Percentiles rank a stretch among this genome's conserved stretches.
These are phyloP conservation scores for Chloroceryle amazona DNA, from an alignment of 2,797 vertebrate genomes.

Conservation along the genomic window DNA sequence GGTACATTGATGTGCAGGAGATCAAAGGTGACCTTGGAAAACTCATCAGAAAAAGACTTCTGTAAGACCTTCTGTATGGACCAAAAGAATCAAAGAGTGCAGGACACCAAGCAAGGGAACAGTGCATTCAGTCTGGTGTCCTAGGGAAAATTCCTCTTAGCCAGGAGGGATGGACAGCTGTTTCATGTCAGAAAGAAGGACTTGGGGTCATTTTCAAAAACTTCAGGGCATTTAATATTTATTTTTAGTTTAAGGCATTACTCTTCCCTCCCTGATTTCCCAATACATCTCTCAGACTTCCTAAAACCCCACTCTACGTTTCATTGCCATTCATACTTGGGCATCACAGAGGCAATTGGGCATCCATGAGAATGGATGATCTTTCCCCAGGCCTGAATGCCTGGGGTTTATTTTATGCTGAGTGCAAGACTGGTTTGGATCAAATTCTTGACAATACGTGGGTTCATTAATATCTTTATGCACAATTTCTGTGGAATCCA, in stretches of 20 bases:
- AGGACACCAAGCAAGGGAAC: not conserved
- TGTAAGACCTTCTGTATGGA: not conserved
- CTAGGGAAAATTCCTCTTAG: not conserved
- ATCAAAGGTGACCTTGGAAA: not conserved
- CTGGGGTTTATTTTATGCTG: not conserved
- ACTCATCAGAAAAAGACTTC: not conserved
- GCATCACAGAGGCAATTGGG: not conserved
- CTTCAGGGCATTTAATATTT: not conserved
- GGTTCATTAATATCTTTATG: not conserved
- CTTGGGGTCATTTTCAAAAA: not conserved
- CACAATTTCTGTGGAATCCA: not conserved
- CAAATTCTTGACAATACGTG: not conserved
- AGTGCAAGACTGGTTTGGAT: not conserved
- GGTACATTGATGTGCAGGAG: not conserved
- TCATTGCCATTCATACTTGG: fast-evolving
- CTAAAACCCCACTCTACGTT: not conserved
- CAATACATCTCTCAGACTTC: not conserved
- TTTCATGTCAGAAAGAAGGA: not conserved
- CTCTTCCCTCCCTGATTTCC: not conserved
- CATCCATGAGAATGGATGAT: not conserved
- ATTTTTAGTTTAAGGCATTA: not conserved
- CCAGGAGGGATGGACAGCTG: not conserved
- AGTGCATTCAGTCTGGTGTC: not conserved
- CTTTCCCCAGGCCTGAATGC: not conserved
- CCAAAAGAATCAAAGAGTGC: not conserved